A percentile compares a stretch with the other conserved stretches of the same genome.
These are phyloP conservation scores for Idaea aversata DNA, from an alignment of 2,888 invertebrate genomes.

Conservation along the genomic window DNA sequence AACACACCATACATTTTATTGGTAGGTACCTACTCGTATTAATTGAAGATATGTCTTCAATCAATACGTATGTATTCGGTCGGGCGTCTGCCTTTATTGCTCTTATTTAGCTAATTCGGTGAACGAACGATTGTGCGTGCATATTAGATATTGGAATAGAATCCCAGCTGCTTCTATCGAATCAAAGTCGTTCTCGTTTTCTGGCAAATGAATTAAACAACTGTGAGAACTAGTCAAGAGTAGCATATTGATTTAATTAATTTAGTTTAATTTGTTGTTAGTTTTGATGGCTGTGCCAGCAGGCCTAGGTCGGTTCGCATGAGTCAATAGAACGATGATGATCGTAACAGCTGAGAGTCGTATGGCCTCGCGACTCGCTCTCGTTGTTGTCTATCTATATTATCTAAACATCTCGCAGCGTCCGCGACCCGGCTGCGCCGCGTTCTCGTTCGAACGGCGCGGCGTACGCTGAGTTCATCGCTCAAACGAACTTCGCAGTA, in stretches of 20 bases:
- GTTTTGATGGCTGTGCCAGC: slow-evolving; percentile 47
- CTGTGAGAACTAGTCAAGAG: slow-evolving; percentile 5
- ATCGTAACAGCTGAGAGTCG: slow-evolving; percentile 66
- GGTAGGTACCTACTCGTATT: too few relatives aligned
- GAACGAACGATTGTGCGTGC: slow-evolving; percentile 41
- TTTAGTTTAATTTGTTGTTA: slow-evolving; percentile 6
- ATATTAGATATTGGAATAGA: slow-evolving; percentile 38
- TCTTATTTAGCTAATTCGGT: slow-evolving; percentile 41
- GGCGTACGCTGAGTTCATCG: slow-evolving; percentile 58
- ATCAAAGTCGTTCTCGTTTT: slow-evolving; percentile 8
- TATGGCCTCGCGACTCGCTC: slow-evolving; percentile 41
- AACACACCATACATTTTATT: too few relatives aligned
- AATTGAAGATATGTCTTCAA: too few relatives aligned
- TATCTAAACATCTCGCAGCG: slow-evolving; percentile 45
- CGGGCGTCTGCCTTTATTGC: slow-evolving; percentile 28
- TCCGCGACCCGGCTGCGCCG: background rate
- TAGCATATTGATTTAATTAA: slow-evolving; percentile 5
- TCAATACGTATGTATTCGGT: too few relatives aligned
- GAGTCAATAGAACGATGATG: slow-evolving; percentile 53
- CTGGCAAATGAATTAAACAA: slow-evolving; percentile 11
- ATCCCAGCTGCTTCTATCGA: slow-evolving; percentile 32
- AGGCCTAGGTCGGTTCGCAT: slow-evolving; percentile 30
- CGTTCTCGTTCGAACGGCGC: slow-evolving; percentile 2
- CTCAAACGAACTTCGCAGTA: slow-evolving; percentile 49
- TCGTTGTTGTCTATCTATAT: slow-evolving; percentile 26